These are phyloP conservation scores for Styela clava DNA, from an alignment of 23 tunicate genomes.

Conservation along the genomic window DNA sequence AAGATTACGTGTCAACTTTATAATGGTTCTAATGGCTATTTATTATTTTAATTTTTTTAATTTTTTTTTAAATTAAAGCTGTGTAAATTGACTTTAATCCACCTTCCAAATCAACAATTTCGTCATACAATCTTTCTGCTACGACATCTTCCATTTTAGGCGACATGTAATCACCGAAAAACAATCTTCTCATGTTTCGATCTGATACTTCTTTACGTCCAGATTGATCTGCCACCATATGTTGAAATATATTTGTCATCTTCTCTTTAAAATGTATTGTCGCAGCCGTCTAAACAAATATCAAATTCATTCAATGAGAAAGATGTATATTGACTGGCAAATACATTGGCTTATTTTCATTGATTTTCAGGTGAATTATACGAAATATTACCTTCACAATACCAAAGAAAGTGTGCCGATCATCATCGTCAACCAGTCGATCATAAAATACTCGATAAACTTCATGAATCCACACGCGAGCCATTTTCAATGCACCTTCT, in stretches of 20 bases:
- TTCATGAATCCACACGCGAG: constrained; percentile 88
- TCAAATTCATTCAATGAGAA: constrained; percentile 2
- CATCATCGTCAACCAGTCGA: constrained; percentile 73
- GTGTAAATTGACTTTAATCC: no score
- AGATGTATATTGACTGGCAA: neutral
- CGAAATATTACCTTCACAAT: constrained; percentile 88
- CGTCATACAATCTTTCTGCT: constrained; percentile 71
- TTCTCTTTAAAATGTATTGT: constrained; percentile 89
- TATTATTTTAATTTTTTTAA: no score
- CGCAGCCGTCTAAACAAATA: constrained; percentile 43
- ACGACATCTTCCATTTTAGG: constrained; percentile 71
- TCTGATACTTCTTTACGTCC: constrained; percentile 65
- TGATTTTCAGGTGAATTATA: no score
- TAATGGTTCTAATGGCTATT: no score
- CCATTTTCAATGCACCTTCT: constrained; percentile 60
- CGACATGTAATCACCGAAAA: constrained; percentile 92
- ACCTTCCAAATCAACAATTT: constrained; percentile 68
- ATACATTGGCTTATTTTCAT: no score
- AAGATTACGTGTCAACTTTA: no score
- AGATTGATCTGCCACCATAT: constrained; percentile 46
- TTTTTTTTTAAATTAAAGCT: no score
- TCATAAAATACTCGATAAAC: constrained; percentile 89
- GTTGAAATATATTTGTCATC: constrained; percentile 82
- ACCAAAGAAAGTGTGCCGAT: constrained; percentile 67
- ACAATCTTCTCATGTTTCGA: constrained; percentile 58